Base-by-base conservation (phyloP, 2,797 vertebrate genomes). In the Pogonophryne albipinna region DNA sequence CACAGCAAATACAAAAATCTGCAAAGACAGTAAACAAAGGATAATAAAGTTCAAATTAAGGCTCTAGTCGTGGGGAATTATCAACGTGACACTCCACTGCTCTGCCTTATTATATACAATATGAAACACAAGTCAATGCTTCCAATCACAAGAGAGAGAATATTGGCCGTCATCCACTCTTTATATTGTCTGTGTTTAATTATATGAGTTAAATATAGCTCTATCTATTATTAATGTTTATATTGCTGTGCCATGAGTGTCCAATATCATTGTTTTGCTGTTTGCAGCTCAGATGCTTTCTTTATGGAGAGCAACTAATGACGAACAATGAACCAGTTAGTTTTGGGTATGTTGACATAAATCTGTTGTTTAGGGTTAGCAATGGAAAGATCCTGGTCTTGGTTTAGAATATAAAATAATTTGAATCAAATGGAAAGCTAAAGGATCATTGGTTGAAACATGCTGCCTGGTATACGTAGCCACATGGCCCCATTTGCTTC, bases 101-200 rank as follows among this genome's bases (percentile, higher is more conserved):
- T 61, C 31, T 16, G 23, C 62, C 52, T 64, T 51, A 63, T 79
- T 69, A 75, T 41, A 55, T 46, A 4, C 44, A n/a, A 46, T 50
- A 31, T 41, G 16, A 16, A 41, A 15, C 44, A 50, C 27, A n/a
- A 15, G 4, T 19, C 27, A 47, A 51, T 13, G 51, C 46, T 27
- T 61, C 62, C 50, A 55, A 61, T 56, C 76, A 66, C 16, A 31
- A 55, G 68, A 66, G 1, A 44, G 31, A 71, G 13, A 31, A 44
- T 16, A 45, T 9, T 34, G 11, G 3, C 45, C 12, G 38, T 20
- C 55, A 17, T 34, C 56, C 14, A 7, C n/a, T 23, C 17, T 14
- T 0, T 23, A 6, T 42, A 4, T 23, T 16, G n/a, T 16, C 14
- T 53, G 15, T 46, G 19, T 14, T 27, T 34, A 34, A 6, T 46